Evolutionary conservation across 1,140 invertebrate species (phyloP), one percentile per base, ranked within the genome.

Genomic region (Aphelenchoides avenae): DNA sequence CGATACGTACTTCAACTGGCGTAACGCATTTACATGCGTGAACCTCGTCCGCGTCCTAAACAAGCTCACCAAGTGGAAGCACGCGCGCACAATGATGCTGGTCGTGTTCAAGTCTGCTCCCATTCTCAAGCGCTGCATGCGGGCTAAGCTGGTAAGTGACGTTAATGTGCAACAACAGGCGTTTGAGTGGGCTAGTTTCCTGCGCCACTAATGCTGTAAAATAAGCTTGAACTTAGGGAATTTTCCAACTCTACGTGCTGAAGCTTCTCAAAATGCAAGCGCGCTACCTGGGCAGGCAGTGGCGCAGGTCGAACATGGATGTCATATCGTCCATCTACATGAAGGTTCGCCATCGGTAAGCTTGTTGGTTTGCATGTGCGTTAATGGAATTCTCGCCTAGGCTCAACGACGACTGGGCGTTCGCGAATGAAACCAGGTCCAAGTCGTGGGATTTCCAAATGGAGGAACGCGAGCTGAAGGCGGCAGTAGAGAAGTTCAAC

Each of bases 191-290:
- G 15, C 18, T 43, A 5, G 24, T 46, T n/a, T 30, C 22, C 43
- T 13, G 2, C 0, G 20, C 22, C 43, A 15, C 1, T 6, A 50
- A 7, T 47, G 33, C 18, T 55, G 20, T 15, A 56, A 34, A n/a
- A 22, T 55, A 34, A 18, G 31, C 41, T 31, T 4, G 3, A 48
- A 34, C 73, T 49, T 90, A 98, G 80, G 89, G 91, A 1, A 88
- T 98, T 85, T 90, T 97, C 84, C 95, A 99, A 80, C 81, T 98
- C 48, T 99, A 99, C 79, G 89, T 95, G 5, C 82, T 99, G 37
- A 99, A 99, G 79, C 80, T 98, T 30, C 79, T 99, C 0, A 99
- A 99, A 82, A 96, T 99, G 91, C 95, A 99, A 82, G 96, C 92
- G 0, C 96, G 95, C 78, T 99, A 97, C 81, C 84, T 99, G 57